phyloP scores from a whole-genome alignment of 2,888 invertebrate genomes.

The Drosophila phalerata region DNA sequence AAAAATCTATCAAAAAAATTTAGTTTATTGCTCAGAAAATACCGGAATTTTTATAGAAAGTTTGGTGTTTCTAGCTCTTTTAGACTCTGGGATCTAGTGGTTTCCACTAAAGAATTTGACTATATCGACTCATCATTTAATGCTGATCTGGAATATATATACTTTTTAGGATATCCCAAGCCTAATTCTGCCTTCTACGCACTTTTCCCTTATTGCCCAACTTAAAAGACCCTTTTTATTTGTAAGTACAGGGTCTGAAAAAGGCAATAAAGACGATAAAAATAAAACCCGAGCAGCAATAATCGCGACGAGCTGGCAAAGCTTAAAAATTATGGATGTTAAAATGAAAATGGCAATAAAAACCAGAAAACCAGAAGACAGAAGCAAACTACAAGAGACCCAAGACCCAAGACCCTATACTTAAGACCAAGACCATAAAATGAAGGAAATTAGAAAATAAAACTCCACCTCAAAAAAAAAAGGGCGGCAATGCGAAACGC shows the following conservation, averaged over 20 bases:
- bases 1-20: too few species aligned
- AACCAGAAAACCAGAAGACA: constrained; percentile 24
- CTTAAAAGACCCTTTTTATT: background rate
- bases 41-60: too few species aligned
- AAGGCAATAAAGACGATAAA: constrained; percentile 51
- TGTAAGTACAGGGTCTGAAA: constrained; percentile 2
- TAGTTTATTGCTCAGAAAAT: too few species aligned
- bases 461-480: constrained; percentile 40
- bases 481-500: constrained; percentile 38
- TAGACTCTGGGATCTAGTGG: background rate
- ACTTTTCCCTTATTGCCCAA: background rate
- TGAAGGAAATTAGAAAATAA: constrained; percentile 66
- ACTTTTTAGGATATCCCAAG: background rate
- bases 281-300: constrained; percentile 35
- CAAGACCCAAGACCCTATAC: constrained; percentile 7
- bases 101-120: background rate
- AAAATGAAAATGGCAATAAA: constrained; percentile 71
- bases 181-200: background rate
- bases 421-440: constrained; percentile 16
- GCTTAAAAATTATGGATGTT: constrained; percentile 66
- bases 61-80: background rate
- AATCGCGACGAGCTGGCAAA: constrained; percentile 54
- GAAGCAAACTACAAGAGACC: constrained; percentile 7
- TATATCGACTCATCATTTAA: too few species aligned
- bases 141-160: background rate